A percentile compares a stretch with the other conserved stretches of the same genome.
Evolutionary conservation across 2,113 vertebrate genomes (phyloP).

Genomic region (Limnothrissa miodon): DNA sequence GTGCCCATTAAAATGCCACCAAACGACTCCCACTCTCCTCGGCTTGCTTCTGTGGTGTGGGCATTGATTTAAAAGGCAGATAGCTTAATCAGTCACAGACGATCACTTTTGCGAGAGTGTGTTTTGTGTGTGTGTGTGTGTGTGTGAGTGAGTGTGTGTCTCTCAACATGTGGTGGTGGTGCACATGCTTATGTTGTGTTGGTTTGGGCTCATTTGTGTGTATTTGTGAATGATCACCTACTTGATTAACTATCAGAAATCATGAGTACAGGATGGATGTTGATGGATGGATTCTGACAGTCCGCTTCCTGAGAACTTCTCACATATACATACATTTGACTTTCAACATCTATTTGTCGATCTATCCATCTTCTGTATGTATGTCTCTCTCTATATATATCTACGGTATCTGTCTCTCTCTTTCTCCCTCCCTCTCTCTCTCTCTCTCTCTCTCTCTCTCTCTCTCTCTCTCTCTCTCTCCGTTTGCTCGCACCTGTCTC

Average conservation of each 20-base stretch:
- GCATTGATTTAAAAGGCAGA: slow-evolving; percentile 46
- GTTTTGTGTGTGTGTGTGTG: background rate
- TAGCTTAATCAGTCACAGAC: slow-evolving; percentile 56
- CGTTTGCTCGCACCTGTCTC: slow-evolving; percentile 47
- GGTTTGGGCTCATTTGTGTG: background rate
- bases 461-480: background rate
- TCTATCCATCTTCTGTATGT: background rate
- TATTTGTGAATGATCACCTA: slow-evolving; percentile 16
- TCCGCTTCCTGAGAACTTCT: slow-evolving; percentile 27
- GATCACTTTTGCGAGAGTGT: slow-evolving; percentile 36
- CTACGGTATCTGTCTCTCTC: background rate
- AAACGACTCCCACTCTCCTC: slow-evolving; percentile 21
- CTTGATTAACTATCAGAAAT: slow-evolving; percentile 50
- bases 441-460: background rate
- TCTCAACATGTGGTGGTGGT: background rate
- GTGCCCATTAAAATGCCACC: slow-evolving; percentile 37
- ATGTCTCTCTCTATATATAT: background rate
- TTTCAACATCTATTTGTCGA: background rate
- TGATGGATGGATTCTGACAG: slow-evolving; percentile 22
- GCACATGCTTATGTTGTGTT: background rate
- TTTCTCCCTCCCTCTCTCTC: background rate
- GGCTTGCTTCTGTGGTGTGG: slow-evolving; percentile 12
- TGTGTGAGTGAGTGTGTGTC: background rate
- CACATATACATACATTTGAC: background rate
- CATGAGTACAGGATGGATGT: slow-evolving; percentile 11